Evolutionary conservation across 2,113 vertebrate species (phyloP).

Genomic region (Saccopteryx leptura): DNA sequence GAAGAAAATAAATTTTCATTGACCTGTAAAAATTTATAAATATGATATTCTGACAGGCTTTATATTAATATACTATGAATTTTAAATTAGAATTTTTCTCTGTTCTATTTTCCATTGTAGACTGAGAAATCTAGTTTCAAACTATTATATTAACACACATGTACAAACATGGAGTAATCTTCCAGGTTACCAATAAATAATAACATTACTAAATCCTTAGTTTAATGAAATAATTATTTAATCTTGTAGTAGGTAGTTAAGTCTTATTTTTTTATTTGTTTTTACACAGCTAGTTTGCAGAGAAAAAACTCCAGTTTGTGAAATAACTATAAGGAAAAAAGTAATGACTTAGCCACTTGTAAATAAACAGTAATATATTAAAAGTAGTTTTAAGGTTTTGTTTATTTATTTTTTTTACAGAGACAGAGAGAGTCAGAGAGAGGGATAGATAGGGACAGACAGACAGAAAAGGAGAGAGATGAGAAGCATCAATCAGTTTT

Average conservation of each 20-base stretch:
- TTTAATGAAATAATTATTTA: background rate
- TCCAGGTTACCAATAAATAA: background rate
- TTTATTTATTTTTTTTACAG: too few relatives aligned
- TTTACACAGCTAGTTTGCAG: background rate
- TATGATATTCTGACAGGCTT: background rate
- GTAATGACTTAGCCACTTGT: background rate
- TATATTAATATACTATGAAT: background rate
- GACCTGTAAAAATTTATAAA: background rate
- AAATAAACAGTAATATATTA: background rate
- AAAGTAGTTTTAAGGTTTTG: background rate
- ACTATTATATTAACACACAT: background rate
- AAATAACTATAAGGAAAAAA: slow-evolving; percentile 36
- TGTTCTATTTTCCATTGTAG: background rate
- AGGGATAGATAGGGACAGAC: too few relatives aligned
- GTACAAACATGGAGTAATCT: background rate
- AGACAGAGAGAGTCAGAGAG: too few relatives aligned
- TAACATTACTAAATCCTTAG: background rate
- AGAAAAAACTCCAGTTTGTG: background rate
- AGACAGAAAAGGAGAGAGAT: too few relatives aligned
- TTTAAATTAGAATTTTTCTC: background rate
- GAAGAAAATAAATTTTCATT: background rate
- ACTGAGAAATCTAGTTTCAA: background rate
- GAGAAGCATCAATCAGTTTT: too few relatives aligned
- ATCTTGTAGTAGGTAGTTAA: background rate
- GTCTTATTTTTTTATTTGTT: background rate